Evolutionary conservation across 2,888 invertebrate genomes (phyloP).

Genomic region (Carcina quercana): DNA sequence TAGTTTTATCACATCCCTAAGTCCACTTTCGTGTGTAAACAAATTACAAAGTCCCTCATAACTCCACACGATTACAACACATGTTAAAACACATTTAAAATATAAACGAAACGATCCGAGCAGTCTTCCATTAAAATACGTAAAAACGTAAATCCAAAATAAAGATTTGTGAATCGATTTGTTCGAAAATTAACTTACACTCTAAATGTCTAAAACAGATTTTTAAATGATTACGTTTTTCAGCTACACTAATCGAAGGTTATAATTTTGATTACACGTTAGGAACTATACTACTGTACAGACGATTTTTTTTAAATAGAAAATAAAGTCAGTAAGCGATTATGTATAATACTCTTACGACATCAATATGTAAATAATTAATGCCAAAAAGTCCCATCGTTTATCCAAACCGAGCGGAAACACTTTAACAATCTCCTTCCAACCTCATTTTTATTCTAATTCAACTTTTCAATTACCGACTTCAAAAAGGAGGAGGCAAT

Average conservation of each 20-base stretch:
- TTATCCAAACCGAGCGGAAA: too few relatives aligned
- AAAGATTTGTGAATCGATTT: constrained; percentile 36
- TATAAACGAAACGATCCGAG: constrained; percentile 47
- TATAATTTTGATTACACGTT: constrained; percentile 68
- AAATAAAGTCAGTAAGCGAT: constrained; percentile 45
- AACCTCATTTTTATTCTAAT: too few relatives aligned
- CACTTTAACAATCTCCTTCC: too few relatives aligned
- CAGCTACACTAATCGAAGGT: constrained; percentile 55
- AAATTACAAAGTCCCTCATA: too few relatives aligned
- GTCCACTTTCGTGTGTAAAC: too few relatives aligned
- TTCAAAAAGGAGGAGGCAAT: too few relatives aligned
- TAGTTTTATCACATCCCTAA: too few relatives aligned
- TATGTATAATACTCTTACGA: constrained; percentile 29
- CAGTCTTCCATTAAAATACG: constrained; percentile 64
- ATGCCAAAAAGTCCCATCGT: constrained; percentile 6
- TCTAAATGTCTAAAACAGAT: constrained; percentile 37
- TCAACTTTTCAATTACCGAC: too few relatives aligned
- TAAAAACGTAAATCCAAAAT: constrained; percentile 35
- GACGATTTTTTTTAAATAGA: constrained; percentile 31
- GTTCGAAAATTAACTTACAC: constrained; percentile 47
- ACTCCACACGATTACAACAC: too few relatives aligned
- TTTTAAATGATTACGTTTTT: constrained; percentile 47
- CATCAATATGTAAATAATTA: constrained; percentile 8
- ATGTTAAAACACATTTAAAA: constrained; percentile 6
- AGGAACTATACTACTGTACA: constrained; percentile 73